Evolutionary conservation across 2,888 invertebrate genomes (phyloP).

Genomic region (Melanchra persicariae): DNA sequence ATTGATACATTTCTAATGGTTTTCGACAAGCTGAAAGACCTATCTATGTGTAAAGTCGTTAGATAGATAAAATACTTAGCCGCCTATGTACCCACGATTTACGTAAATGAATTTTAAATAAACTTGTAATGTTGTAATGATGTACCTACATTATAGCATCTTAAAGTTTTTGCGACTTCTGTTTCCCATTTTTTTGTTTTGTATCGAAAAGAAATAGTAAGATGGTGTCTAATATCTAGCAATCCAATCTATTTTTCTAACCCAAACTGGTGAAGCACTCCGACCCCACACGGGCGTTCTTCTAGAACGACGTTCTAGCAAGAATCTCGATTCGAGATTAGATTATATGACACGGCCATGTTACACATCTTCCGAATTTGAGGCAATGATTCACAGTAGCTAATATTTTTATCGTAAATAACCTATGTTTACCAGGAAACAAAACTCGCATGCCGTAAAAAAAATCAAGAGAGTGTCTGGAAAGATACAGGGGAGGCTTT

Average conservation of each 20-base stretch:
- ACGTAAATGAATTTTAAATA: not conserved
- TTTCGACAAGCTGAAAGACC: not conserved
- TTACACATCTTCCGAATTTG: not conserved
- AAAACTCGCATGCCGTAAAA: slow-evolving; percentile 24
- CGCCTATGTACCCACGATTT: not conserved
- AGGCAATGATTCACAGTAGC: too few relatives aligned
- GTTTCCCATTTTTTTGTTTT: not conserved
- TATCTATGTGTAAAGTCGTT: not conserved
- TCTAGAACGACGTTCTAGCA: not conserved
- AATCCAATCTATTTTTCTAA: not conserved
- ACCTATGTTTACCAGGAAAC: not conserved
- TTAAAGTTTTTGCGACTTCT: not conserved
- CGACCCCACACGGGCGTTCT: not conserved
- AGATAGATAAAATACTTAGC: not conserved
- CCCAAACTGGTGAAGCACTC: not conserved
- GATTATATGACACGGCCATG: not conserved
- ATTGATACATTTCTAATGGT: not conserved
- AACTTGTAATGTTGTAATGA: too few relatives aligned
- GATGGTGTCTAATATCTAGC: not conserved
- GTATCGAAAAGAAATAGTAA: not conserved
- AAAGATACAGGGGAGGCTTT: too few relatives aligned
- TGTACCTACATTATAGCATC: not conserved
- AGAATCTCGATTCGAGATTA: not conserved
- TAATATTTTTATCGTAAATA: too few relatives aligned
- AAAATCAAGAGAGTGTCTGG: too few relatives aligned